These are phyloP conservation scores for Brachionus rotundiformis DNA, from an alignment of 1,140 invertebrate species.

Conservation along the genomic window DNA sequence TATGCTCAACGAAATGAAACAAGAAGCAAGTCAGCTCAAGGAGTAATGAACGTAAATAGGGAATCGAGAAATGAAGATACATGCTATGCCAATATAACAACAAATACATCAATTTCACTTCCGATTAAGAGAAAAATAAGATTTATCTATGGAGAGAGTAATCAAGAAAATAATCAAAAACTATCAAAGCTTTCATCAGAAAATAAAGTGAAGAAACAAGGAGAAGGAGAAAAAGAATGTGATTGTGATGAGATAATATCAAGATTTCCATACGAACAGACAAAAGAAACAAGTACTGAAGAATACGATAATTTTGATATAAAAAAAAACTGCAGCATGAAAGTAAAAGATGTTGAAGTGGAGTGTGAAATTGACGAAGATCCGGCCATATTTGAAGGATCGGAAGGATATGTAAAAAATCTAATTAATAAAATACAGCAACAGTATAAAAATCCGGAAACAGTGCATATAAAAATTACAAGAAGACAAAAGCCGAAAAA, in stretches of 20 bases:
- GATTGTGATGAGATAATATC: slow-evolving; percentile 8
- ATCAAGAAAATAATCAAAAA: not conserved
- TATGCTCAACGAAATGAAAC: not conserved
- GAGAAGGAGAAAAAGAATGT: not conserved
- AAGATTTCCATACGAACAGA: not conserved
- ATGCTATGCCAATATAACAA: slow-evolving; percentile 38
- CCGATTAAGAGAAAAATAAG: slow-evolving; percentile 29
- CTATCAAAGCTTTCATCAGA: not conserved
- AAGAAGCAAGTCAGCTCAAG: slow-evolving; percentile 29
- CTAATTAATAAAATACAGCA: slow-evolving; percentile 44
- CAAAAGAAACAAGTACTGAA: not conserved
- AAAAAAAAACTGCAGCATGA: not conserved
- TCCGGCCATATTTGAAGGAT: slow-evolving; percentile 39
- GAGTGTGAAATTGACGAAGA: slow-evolving; percentile 50
- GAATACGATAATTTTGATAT: slow-evolving; percentile 39
- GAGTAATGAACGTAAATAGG: not conserved
- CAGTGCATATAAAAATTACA: slow-evolving; percentile 47
- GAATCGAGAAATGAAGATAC: not conserved
- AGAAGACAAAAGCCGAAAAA: not conserved
- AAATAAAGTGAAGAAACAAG: not conserved
- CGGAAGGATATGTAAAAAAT: slow-evolving; percentile 39
- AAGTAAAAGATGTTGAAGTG: slow-evolving; percentile 46
- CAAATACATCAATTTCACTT: slow-evolving; percentile 17
- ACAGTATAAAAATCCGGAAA: slow-evolving; percentile 47
- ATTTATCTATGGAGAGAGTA: slow-evolving; percentile 13